Conservation (phyloP, 2,888 invertebrate species). For the Eupithecia subfuscata region DNA sequence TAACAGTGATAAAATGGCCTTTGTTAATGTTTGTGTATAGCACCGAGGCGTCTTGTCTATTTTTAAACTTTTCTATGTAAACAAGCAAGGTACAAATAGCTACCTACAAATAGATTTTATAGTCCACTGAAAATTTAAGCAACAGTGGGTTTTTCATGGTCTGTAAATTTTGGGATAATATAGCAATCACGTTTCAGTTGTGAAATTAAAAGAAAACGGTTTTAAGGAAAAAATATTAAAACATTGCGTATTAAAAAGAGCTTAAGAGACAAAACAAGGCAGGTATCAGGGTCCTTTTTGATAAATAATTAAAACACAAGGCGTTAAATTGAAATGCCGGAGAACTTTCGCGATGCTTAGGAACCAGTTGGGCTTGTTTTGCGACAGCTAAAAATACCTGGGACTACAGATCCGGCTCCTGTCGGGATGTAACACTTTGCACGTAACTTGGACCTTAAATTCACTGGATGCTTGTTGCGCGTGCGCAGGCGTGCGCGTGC, state of each 20-base stretch:
- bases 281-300: background rate
- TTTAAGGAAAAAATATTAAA: background rate
- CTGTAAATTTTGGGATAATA: background rate
- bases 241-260: background rate
- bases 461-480: constrained; percentile 56
- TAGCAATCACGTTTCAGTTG: background rate
- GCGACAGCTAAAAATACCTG: constrained; percentile 70
- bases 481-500: constrained; percentile 49
- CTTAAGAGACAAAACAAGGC: background rate
- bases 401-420: constrained; percentile 51
- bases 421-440: constrained; percentile 55
- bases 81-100: constrained; percentile 22
- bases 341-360: constrained; percentile 64
- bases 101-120: constrained; percentile 24
- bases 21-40: constrained; percentile 19
- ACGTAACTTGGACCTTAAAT: constrained; percentile 51
- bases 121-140: constrained; percentile 4
- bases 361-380: constrained; percentile 65
- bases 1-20: constrained; percentile 2
- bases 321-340: constrained; percentile 23
- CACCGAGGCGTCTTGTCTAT: constrained; percentile 21
- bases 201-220: background rate
- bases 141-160: background rate
- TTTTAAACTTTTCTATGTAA: constrained; percentile 29
- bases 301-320: constrained; percentile 30